A percentile compares a stretch with the other conserved stretches of the same genome.
Evolutionary conservation across 2,888 invertebrate genomes (phyloP).

Genomic region (Tiliacea aurago): DNA sequence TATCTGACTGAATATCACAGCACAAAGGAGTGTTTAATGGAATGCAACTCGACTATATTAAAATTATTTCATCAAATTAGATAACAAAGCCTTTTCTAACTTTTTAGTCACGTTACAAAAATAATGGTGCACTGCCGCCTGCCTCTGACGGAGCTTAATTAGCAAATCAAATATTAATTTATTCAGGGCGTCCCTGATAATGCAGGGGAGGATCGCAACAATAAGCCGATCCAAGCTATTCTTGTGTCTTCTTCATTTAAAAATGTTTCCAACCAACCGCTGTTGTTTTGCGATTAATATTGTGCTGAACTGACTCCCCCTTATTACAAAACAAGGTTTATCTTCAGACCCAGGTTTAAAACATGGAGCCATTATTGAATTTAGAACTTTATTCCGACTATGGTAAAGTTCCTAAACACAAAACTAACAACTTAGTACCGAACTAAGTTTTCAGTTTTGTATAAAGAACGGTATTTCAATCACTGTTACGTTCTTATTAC

Average conservation of each 20-base stretch:
- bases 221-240: conserved; percentile 56
- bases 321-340: too few relatives aligned
- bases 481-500: too few relatives aligned
- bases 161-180: conserved; percentile 88
- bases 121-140: conserved; percentile 65
- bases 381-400: too few relatives aligned
- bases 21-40: conserved; percentile 25
- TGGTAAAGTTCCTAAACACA: too few relatives aligned
- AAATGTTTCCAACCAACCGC: conserved; percentile 40
- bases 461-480: too few relatives aligned
- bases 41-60: conserved; percentile 27
- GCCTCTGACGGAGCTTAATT: conserved; percentile 79
- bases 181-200: conserved; percentile 79
- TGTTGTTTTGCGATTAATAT: conserved; percentile 42
- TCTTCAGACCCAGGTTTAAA: too few relatives aligned
- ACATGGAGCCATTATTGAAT: too few relatives aligned
- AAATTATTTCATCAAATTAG: conserved; percentile 45
- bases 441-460: too few relatives aligned
- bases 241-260: conserved; percentile 50
- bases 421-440: too few relatives aligned
- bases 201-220: conserved; percentile 70
- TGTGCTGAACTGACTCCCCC: conserved; percentile 11
- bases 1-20: not conserved
- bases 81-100: conserved; percentile 51
- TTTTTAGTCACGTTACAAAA: conserved; percentile 60